These are phyloP conservation scores for Sipha flava DNA, from an alignment of 1,140 invertebrate species.

Conservation along the genomic window DNA sequence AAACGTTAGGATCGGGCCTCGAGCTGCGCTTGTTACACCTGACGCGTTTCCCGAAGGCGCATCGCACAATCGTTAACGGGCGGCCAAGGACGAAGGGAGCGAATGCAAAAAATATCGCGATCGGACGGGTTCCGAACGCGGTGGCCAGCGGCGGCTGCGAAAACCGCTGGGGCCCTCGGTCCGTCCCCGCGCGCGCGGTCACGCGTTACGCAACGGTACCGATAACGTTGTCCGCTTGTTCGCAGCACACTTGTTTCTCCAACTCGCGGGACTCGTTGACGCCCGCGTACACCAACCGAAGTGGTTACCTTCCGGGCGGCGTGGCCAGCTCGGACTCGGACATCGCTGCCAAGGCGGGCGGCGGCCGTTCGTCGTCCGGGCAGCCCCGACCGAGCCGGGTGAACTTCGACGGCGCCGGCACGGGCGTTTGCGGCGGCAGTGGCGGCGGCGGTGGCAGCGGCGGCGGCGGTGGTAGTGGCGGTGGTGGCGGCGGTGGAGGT, in stretches of 20 bases:
- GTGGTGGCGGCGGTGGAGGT: slow-evolving; percentile 35
- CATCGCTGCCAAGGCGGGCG: slow-evolving; percentile 51
- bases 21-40: too few species aligned
- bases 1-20: too few species aligned
- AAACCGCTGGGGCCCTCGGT: too few species aligned
- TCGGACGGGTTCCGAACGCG: too few species aligned
- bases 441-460: slow-evolving; percentile 45
- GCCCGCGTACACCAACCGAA: slow-evolving; percentile 57
- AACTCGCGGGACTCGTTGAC: slow-evolving; percentile 65
- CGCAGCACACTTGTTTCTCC: slow-evolving; percentile 56
- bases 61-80: too few species aligned
- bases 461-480: slow-evolving; percentile 38
- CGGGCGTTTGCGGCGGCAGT: slow-evolving; percentile 51
- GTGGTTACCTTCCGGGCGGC: slow-evolving; percentile 39
- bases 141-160: too few species aligned
- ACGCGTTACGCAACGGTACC: too few species aligned
- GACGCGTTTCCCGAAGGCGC: too few species aligned
- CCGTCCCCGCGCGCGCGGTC: too few species aligned
- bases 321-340: slow-evolving; percentile 65
- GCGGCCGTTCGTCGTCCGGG: slow-evolving; percentile 25
- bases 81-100: too few species aligned
- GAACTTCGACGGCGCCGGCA: slow-evolving; percentile 57
- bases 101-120: too few species aligned
- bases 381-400: slow-evolving; percentile 53
- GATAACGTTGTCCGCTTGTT: too few species aligned